Conservation (phyloP, 2,113 vertebrate species). For the Peromyscus leucopus region DNA sequence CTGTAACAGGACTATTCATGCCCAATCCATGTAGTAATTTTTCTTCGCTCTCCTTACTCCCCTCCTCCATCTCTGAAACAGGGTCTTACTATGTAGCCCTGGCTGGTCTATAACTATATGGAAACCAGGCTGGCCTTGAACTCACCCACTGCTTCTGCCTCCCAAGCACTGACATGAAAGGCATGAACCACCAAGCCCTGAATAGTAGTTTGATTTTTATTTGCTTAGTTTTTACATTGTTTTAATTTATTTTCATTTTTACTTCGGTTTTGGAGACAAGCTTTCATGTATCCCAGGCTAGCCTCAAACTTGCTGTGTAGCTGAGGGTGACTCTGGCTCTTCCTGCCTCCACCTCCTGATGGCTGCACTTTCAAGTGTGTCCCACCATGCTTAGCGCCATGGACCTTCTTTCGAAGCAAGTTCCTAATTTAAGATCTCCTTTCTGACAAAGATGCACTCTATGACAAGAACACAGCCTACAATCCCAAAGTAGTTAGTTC, state of each 20-base stretch:
- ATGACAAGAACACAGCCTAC: constrained; percentile 37
- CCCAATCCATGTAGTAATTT: constrained; percentile 27
- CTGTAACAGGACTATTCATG: constrained; percentile 56
- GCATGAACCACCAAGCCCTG: not conserved
- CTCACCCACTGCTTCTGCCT: not conserved
- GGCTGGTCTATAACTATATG: not conserved
- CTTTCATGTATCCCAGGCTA: not conserved
- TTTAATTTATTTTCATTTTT: not conserved
- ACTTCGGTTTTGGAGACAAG: not conserved
- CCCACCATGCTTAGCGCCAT: not conserved
- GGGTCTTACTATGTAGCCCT: not conserved
- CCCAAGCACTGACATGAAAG: not conserved
- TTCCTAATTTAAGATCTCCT: constrained; percentile 2
- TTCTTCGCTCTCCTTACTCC: not conserved
- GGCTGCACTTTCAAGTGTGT: not conserved
- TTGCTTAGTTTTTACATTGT: not conserved
- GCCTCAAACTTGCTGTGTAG: not conserved
- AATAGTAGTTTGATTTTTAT: not conserved
- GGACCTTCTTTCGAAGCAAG: constrained; percentile 17
- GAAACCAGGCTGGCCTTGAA: not conserved
- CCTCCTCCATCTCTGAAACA: not conserved
- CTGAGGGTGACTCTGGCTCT: not conserved
- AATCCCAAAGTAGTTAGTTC: constrained; percentile 1
- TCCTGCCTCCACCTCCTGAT: not conserved
- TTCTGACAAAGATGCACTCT: constrained; percentile 30